Evolutionary conservation across 2,797 vertebrate genomes (phyloP).

Genomic region (Protosalanx chinensis): DNA sequence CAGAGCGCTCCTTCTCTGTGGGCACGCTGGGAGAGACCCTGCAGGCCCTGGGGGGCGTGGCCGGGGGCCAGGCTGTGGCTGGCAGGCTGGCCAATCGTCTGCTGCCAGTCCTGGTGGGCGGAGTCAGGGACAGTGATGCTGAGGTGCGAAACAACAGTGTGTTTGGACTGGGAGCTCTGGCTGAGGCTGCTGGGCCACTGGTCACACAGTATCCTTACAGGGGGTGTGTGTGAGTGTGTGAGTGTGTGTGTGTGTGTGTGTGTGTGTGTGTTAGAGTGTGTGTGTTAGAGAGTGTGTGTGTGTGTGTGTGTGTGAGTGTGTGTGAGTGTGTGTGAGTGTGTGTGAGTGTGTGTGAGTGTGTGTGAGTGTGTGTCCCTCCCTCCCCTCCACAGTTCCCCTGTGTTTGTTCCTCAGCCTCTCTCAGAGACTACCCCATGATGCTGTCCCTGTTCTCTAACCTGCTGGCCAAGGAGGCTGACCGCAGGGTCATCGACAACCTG

Average conservation of each 20-base stretch:
- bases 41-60: slow-evolving; percentile 66
- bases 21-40: slow-evolving; percentile 82
- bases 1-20: slow-evolving; percentile 85
- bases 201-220: slow-evolving; percentile 82
- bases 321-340: background rate
- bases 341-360: background rate
- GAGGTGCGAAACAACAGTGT: slow-evolving; percentile 90
- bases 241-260: background rate
- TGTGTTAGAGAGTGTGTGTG: background rate
- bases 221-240: background rate
- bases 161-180: slow-evolving; percentile 83
- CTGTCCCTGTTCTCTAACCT: slow-evolving; percentile 82
- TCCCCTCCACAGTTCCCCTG: too few relatives aligned
- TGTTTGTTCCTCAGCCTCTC: slow-evolving; percentile 55
- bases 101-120: slow-evolving; percentile 75
- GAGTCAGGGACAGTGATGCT: slow-evolving; percentile 72
- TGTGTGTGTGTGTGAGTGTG: slow-evolving; percentile 4
- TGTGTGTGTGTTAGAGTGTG: background rate
- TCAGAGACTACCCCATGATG: slow-evolving; percentile 84
- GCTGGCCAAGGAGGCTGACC: slow-evolving; percentile 75
- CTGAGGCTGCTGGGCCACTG: slow-evolving; percentile 76
- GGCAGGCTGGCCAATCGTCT: slow-evolving; percentile 76
- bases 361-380: background rate
- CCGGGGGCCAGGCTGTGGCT: slow-evolving; percentile 68
- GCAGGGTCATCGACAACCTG: slow-evolving; percentile 84